Evolutionary conservation across 2,113 vertebrate genomes (phyloP).

Genomic region (Copsychus sechellarum): DNA sequence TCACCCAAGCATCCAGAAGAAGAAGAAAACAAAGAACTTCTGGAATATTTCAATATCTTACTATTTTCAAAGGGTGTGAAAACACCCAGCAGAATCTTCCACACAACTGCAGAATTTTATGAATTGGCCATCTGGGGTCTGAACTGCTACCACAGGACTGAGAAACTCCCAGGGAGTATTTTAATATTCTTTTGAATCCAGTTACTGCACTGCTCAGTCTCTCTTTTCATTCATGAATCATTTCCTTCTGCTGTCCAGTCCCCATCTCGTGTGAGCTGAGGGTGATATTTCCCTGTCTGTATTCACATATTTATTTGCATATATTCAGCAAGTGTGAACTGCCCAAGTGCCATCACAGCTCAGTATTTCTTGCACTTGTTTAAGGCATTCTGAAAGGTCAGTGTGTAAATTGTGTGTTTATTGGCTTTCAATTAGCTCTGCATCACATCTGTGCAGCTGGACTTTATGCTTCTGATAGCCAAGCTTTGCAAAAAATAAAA

Average conservation of each 20-base stretch:
- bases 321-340: neutral
- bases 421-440: neutral
- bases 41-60: neutral
- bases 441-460: neutral
- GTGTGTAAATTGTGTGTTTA: neutral
- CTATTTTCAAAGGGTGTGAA: neutral
- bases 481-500: neutral
- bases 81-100: neutral
- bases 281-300: conserved; percentile 33
- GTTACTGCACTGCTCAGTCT: neutral
- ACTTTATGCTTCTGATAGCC: neutral
- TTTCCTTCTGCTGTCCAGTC: conserved; percentile 27
- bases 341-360: neutral
- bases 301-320: conserved; percentile 40
- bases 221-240: conserved; percentile 48
- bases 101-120: neutral
- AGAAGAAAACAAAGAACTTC: neutral
- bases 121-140: neutral
- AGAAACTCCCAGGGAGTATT: neutral
- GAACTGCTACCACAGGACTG: neutral
- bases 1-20: neutral
- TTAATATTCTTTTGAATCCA: conserved; percentile 12
- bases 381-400: conserved; percentile 4
- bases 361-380: neutral
- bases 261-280: neutral